These are phyloP conservation scores for Drosophila littoralis DNA, from an alignment of 1,140 invertebrate species.

Conservation along the genomic window DNA sequence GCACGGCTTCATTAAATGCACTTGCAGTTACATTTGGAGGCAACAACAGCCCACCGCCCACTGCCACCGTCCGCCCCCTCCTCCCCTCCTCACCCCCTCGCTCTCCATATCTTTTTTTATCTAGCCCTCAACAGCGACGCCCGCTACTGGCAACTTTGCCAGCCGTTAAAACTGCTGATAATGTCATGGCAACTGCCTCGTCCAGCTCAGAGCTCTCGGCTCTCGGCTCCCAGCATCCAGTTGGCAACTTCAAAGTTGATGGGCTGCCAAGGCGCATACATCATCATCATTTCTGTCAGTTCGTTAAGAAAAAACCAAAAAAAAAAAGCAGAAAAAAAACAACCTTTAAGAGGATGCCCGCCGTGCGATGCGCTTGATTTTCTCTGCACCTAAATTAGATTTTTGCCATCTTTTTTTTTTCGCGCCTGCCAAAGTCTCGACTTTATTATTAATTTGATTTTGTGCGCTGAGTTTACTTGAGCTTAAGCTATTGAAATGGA, in stretches of 20 bases:
- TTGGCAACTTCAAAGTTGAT: constrained; percentile 36
- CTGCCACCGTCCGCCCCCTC: not conserved
- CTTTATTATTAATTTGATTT: constrained; percentile 48
- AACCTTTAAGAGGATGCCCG: constrained; percentile 32
- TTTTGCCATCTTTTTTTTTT: constrained; percentile 33
- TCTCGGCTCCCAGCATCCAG: constrained; percentile 15
- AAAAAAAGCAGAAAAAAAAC: not conserved
- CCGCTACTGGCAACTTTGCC: constrained; percentile 21
- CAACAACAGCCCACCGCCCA: not conserved
- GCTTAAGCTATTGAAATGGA: constrained; percentile 43
- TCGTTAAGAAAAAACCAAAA: constrained; percentile 8
- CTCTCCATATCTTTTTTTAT: no score
- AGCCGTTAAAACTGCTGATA: constrained; percentile 43
- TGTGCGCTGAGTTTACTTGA: constrained; percentile 4
- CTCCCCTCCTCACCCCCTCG: not conserved
- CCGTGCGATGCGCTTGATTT: constrained; percentile 46
- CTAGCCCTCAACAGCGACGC: constrained; percentile 19
- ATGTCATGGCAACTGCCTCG: constrained; percentile 44
- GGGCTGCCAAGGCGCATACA: constrained; percentile 56
- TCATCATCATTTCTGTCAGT: constrained; percentile 57
- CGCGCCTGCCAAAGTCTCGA: constrained; percentile 24
- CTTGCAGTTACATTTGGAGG: not conserved
- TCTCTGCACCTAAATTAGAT: constrained; percentile 58
- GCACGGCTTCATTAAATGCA: constrained; percentile 41
- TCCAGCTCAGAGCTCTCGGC: constrained; percentile 1